A percentile compares a stretch with the other conserved stretches of the same genome.
These are phyloP conservation scores for Stigmatopora nigra DNA, from an alignment of 2,113 vertebrate species.

Conservation along the genomic window DNA sequence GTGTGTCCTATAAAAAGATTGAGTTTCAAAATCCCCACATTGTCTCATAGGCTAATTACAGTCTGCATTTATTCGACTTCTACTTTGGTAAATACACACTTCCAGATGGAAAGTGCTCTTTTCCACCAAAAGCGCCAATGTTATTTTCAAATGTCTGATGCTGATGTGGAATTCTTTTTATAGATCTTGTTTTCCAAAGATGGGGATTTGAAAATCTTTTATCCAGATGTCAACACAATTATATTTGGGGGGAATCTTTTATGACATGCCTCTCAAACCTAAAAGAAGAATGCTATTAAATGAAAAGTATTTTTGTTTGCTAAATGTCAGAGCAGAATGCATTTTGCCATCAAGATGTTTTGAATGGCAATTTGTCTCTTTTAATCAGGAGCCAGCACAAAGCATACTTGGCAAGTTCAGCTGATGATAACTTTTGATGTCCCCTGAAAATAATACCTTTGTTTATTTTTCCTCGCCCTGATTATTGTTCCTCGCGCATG, in stretches of 20 bases:
- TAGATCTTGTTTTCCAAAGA: background rate
- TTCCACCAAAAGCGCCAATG: slow-evolving; percentile 8
- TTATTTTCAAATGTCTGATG: background rate
- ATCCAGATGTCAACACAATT: background rate
- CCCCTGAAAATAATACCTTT: slow-evolving; percentile 8
- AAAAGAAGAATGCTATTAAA: no score
- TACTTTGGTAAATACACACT: slow-evolving; percentile 16
- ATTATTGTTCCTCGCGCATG: slow-evolving; percentile 29
- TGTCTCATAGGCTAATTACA: slow-evolving; percentile 9
- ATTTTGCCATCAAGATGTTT: no score
- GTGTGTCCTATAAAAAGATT: slow-evolving; percentile 5
- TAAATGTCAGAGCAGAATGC: no score
- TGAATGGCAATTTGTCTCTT: no score
- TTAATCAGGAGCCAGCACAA: no score
- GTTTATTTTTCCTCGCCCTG: slow-evolving; percentile 23
- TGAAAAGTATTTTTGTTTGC: no score
- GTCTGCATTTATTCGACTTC: slow-evolving; percentile 13
- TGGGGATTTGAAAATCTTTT: background rate
- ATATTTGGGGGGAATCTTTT: no score
- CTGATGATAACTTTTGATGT: no score
- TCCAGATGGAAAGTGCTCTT: slow-evolving; percentile 1
- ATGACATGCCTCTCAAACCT: no score
- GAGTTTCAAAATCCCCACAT: slow-evolving; percentile 13
- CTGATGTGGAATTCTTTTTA: background rate
- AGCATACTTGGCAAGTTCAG: no score